Conservation (phyloP, 37 sponge, comb jelly and placozoan species). For the Spongilla lacustris region DNA sequence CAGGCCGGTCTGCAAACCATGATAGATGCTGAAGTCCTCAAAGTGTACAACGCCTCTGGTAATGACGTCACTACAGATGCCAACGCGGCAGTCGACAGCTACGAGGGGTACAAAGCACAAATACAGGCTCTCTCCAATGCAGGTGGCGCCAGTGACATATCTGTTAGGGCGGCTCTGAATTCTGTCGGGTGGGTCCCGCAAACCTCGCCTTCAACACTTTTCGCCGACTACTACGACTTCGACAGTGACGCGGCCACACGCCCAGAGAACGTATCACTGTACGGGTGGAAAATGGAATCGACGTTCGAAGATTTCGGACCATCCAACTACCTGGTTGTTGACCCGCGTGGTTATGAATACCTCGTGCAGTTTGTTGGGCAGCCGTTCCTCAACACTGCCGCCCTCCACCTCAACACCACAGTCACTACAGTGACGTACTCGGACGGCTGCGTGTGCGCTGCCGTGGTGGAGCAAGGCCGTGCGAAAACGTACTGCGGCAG, state of each 20-base stretch:
- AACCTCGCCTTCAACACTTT: neutral
- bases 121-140: too few species aligned
- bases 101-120: too few species aligned
- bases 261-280: too few species aligned
- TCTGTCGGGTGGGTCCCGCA: constrained; percentile 22
- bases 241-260: neutral
- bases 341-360: constrained; percentile 29
- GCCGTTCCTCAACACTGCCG: neutral
- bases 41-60: too few species aligned
- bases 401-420: constrained; percentile 35
- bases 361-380: constrained; percentile 38
- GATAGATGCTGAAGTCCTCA: too few species aligned
- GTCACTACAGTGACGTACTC: constrained; percentile 42
- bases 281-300: too few species aligned
- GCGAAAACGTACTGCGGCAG: constrained; percentile 27
- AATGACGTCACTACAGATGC: too few species aligned
- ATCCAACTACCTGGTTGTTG: constrained; percentile 39
- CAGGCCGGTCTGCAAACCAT: too few species aligned
- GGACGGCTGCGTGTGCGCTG: constrained; percentile 65
- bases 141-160: constrained; percentile 6
- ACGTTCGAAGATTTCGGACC: too few species aligned
- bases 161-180: constrained; percentile 19
- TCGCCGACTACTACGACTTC: constrained; percentile 36
- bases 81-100: too few species aligned
- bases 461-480: neutral